Evolutionary conservation across 2,888 invertebrate species (phyloP).

Genomic region (Drosophila picticornis): DNA sequence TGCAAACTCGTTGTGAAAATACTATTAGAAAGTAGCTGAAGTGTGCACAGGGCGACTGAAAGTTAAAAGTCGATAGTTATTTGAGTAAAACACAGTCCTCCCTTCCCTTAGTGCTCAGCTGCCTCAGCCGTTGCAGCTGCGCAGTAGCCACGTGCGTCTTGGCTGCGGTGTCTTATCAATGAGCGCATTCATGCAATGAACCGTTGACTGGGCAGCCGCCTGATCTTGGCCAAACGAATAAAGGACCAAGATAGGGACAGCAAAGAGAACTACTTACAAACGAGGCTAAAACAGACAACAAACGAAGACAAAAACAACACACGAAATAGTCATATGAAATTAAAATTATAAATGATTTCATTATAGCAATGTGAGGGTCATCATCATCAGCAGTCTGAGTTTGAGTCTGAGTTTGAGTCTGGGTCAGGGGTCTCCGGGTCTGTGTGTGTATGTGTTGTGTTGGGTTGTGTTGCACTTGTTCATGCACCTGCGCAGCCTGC

Average conservation of each 20-base stretch:
- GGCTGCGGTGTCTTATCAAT: slow-evolving; percentile 30
- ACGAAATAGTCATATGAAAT: slow-evolving; percentile 41
- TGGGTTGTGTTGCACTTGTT: slow-evolving; percentile 22
- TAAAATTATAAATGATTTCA: slow-evolving; percentile 78
- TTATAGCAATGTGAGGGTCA: slow-evolving; percentile 66
- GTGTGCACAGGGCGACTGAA: not conserved
- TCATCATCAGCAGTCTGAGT: slow-evolving; percentile 39
- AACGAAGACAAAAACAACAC: slow-evolving; percentile 5
- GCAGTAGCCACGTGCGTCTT: slow-evolving; percentile 44
- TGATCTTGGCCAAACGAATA: slow-evolving; percentile 8
- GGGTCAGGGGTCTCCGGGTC: slow-evolving; percentile 39
- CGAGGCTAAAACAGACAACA: slow-evolving; percentile 16
- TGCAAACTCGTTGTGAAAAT: not conserved
- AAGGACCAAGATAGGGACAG: slow-evolving; percentile 17
- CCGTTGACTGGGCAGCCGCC: slow-evolving; percentile 4
- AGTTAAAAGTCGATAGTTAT: not conserved
- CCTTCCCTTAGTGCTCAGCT: not conserved
- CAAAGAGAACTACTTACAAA: slow-evolving; percentile 35
- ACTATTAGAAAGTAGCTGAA: not conserved
- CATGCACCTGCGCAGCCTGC: slow-evolving; percentile 58
- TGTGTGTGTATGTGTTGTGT: not conserved
- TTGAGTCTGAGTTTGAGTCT: slow-evolving; percentile 3
- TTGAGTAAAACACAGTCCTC: not conserved
- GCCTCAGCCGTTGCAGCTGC: slow-evolving; percentile 32
- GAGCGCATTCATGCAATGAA: slow-evolving; percentile 19